Evolutionary conservation across 2,113 vertebrate genomes (phyloP), one percentile per base, ranked within the genome.

Genomic region (Eulemur rufifrons): DNA sequence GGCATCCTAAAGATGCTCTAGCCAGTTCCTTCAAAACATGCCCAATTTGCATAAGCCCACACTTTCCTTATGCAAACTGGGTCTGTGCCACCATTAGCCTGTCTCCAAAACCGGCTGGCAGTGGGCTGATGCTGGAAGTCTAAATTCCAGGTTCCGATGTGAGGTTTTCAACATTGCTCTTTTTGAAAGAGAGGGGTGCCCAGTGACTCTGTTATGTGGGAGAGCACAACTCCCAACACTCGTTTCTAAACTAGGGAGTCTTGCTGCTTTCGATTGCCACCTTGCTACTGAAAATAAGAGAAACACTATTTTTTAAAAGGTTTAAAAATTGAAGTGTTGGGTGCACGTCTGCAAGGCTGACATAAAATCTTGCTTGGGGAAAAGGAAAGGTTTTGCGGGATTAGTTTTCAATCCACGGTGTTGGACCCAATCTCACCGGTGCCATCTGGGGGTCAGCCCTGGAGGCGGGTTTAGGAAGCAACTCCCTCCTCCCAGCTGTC

Each of bases 221-320:
- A 12, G 50, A 52, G 45, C 1, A 13, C 64, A 2, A 23, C 32
- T 15, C 34, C 7, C 29, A 32, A 9, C 9, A 15, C 64, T 15
- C 32, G 0, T 13, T 56, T 59, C 71, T 42, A n/a, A 23, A 25
- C 18, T 8, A 32, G 23, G 11, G 17, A 34, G 27, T 6, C 3
- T 39, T 9, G 0, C 2, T 5, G 7, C 42, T 23, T 13, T 32
- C 45, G 20, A 10, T 2, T 1, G 52, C 25, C 6, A 18, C 3
- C 1, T 1, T 6, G 18, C 52, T 50, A 4, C 8, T n/a, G 50
- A 27, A 89, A 93, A 56, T 6, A 45, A 2, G 74, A 93, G 95
- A 56, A 56, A 50, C 4, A 0, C 10, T 6, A 34, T 21, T 50
- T 50, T 34, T 20, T 20, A 13, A 52, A 71, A 90, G 37, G 8